phyloP scores from a whole-genome alignment of 1,140 invertebrate species.

The Tetraneura akinire region DNA sequence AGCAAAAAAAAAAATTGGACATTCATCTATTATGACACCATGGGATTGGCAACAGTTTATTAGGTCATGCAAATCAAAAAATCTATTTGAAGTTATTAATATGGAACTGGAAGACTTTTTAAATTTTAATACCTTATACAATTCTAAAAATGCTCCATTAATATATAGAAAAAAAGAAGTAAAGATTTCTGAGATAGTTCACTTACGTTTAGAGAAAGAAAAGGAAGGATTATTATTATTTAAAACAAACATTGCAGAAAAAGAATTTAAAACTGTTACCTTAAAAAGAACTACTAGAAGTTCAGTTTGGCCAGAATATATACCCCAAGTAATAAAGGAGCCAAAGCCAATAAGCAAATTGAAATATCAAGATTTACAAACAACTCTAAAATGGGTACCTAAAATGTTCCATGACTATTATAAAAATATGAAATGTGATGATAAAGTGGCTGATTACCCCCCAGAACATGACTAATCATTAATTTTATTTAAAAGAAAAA shows the following conservation, averaged over 20 bases:
- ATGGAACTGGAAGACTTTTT: constrained; percentile 17
- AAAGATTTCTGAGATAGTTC: constrained; percentile 18
- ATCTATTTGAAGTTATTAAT: too few relatives aligned
- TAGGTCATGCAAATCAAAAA: too few relatives aligned
- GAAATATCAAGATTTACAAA: constrained; percentile 14
- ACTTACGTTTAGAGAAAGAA: constrained; percentile 17
- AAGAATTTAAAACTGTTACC: neutral
- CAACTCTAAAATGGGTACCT: constrained; percentile 7
- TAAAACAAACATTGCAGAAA: constrained; percentile 20
- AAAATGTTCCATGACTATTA: constrained; percentile 23
- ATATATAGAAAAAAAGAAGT: constrained; percentile 19
- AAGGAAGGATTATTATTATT: constrained; percentile 13
- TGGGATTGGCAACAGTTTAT: neutral
- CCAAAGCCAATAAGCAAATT: constrained; percentile 17
- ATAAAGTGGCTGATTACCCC: constrained; percentile 10
- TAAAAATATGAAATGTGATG: constrained; percentile 18
- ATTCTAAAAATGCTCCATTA: constrained; percentile 20
- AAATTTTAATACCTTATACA: neutral
- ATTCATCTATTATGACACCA: neutral
- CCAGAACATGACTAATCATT: constrained; percentile 10
- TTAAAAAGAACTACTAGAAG: neutral
- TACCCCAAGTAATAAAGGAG: neutral
- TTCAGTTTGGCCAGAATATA: constrained; percentile 7
- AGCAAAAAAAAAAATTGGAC: neutral
- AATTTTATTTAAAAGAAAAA: too few relatives aligned